These are phyloP conservation scores for Nannoperca australis DNA, from an alignment of 2,797 vertebrate species.

Conservation along the genomic window DNA sequence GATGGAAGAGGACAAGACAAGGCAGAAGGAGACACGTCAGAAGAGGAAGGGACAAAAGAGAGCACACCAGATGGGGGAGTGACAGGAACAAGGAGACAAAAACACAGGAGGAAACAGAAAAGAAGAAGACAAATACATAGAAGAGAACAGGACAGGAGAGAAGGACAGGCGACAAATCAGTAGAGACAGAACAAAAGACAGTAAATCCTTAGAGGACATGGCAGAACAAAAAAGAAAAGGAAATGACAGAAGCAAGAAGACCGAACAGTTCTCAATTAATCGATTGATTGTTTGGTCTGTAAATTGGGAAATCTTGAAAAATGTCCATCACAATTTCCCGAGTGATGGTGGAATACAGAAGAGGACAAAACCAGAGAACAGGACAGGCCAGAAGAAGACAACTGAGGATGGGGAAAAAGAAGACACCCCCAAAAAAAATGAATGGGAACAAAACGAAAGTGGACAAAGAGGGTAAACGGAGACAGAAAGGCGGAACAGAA, in stretches of 20 bases:
- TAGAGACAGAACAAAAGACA: background rate
- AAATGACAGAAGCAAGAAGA: background rate
- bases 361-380: background rate
- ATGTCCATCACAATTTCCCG: too few relatives aligned
- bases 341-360: background rate
- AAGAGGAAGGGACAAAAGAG: slow-evolving; percentile 15
- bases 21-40: slow-evolving; percentile 34
- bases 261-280: too few relatives aligned
- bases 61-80: background rate
- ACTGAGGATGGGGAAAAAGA: too few relatives aligned
- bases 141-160: background rate
- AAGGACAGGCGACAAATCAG: background rate
- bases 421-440: background rate
- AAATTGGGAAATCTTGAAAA: background rate
- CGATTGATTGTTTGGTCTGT: background rate
- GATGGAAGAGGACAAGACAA: slow-evolving; percentile 48
- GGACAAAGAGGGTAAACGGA: background rate
- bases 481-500: too few relatives aligned
- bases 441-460: background rate
- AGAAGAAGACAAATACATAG: background rate
- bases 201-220: background rate
- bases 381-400: background rate
- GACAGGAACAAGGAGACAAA: slow-evolving; percentile 11
- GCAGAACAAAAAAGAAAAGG: background rate
- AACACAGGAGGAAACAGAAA: background rate